Conservation (phyloP, 2,888 invertebrate species). For the Chalcis sispes region DNA sequence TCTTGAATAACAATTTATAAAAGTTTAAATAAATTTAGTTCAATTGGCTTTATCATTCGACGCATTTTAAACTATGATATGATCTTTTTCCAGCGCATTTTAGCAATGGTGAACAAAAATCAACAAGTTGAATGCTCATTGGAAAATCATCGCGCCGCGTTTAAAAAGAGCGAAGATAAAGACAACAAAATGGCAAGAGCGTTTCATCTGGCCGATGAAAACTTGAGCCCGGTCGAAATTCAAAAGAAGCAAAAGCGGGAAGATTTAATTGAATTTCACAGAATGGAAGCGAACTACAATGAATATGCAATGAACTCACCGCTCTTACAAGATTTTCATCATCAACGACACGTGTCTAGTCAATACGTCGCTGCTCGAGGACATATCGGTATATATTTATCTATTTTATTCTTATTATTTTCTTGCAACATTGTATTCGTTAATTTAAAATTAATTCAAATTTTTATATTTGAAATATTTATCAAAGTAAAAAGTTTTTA, state of each 20-base stretch:
- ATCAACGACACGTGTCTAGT: background rate
- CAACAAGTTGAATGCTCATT: background rate
- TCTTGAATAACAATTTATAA: too few relatives aligned
- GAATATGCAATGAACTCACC: background rate
- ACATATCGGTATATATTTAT: constrained; percentile 10
- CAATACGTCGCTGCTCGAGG: background rate
- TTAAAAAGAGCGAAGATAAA: background rate
- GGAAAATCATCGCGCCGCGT: background rate
- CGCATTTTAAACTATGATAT: too few relatives aligned
- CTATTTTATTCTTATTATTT: background rate
- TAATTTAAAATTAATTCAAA: too few relatives aligned
- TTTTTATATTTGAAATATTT: too few relatives aligned
- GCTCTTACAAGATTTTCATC: background rate
- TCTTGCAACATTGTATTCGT: too few relatives aligned
- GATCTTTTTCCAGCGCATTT: too few relatives aligned
- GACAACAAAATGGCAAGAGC: too few relatives aligned
- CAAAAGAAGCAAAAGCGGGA: background rate
- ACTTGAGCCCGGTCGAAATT: background rate
- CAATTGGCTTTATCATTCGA: too few relatives aligned
- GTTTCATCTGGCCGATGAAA: background rate
- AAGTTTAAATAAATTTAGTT: too few relatives aligned
- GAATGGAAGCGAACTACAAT: background rate
- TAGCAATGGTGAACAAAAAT: constrained; percentile 31
- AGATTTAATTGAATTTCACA: background rate
- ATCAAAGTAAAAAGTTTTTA: too few relatives aligned